These are phyloP conservation scores for Hassar affinis DNA, from an alignment of 2,113 vertebrate species.

Conservation along the genomic window DNA sequence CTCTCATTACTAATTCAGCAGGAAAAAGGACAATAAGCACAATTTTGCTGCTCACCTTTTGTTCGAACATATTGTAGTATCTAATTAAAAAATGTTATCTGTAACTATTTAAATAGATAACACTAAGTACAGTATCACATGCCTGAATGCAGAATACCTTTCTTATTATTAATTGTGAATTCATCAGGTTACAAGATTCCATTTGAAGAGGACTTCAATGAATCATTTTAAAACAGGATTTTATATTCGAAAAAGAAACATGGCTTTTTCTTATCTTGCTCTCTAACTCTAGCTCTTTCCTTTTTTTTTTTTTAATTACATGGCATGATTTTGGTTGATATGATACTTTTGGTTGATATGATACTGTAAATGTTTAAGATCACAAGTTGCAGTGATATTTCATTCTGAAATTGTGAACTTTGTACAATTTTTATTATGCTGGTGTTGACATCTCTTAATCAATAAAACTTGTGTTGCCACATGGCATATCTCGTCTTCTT, in stretches of 20 bases:
- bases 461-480: conserved; percentile 95
- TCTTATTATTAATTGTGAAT: conserved; percentile 91
- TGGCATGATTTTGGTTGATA: conserved; percentile 97
- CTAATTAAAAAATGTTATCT: conserved; percentile 84
- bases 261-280: conserved; percentile 72
- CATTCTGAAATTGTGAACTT: conserved; percentile 99
- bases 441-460: conserved; percentile 99
- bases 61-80: conserved; percentile 85
- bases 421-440: conserved; percentile 99
- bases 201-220: conserved; percentile 89
- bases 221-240: conserved; percentile 91
- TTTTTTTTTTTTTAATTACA: conserved; percentile 91
- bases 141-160: conserved; percentile 93
- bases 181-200: conserved; percentile 91
- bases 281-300: conserved; percentile 56
- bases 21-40: conserved; percentile 96
- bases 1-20: conserved; percentile 87
- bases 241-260: conserved; percentile 84
- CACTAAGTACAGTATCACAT: conserved; percentile 90
- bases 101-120: conserved; percentile 92
- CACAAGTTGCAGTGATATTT: conserved; percentile 97
- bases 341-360: conserved; percentile 71
- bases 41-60: conserved; percentile 93
- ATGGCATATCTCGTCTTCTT: conserved; percentile 6
- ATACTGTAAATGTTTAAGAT: conserved; percentile 97